Percentiles rank a stretch among this genome's conserved stretches.
phyloP scores from a whole-genome alignment of 2,888 invertebrate species.

The Diplolepis rosae region DNA sequence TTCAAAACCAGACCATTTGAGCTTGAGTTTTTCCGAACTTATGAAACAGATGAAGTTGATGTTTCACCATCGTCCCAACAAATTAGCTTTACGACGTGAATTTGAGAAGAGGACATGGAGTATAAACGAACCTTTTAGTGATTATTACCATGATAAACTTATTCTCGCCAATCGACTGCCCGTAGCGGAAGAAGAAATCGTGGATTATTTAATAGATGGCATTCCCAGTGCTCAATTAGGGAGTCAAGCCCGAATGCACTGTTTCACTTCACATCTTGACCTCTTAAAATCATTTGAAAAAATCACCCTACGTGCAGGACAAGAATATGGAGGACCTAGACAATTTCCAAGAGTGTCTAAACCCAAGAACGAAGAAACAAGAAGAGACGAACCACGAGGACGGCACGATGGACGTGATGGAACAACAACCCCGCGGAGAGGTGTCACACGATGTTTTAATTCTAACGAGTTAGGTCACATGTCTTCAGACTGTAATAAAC shows the following conservation, averaged over 20 bases:
- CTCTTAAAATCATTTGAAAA: conserved; percentile 24
- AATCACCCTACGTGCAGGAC: not conserved
- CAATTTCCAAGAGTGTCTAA: conserved; percentile 16
- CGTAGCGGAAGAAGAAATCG: conserved; percentile 39
- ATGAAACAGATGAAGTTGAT: conserved; percentile 41
- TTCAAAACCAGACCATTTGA: conserved; percentile 42
- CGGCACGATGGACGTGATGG: too few relatives aligned
- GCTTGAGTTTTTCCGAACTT: conserved; percentile 33
- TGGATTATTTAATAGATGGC: conserved; percentile 46
- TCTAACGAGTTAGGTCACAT: too few relatives aligned
- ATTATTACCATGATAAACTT: conserved; percentile 46
- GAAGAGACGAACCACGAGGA: not conserved
- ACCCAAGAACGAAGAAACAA: not conserved
- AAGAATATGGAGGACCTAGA: conserved; percentile 21
- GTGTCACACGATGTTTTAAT: too few relatives aligned
- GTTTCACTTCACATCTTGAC: conserved; percentile 19
- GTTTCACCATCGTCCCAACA: conserved; percentile 43
- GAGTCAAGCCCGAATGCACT: conserved; percentile 39
- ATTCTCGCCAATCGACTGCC: conserved; percentile 39
- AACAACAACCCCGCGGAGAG: too few relatives aligned
- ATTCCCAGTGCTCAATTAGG: conserved; percentile 36
- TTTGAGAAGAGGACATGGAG: conserved; percentile 48
- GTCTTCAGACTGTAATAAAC: too few relatives aligned
- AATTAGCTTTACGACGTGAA: conserved; percentile 35
- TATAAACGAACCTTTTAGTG: conserved; percentile 39